Evolutionary conservation across 30 jellyfish, hydroid and myxozoan genomes (phyloP).

Genomic region (Hydractinia symbiolongicarpus): DNA sequence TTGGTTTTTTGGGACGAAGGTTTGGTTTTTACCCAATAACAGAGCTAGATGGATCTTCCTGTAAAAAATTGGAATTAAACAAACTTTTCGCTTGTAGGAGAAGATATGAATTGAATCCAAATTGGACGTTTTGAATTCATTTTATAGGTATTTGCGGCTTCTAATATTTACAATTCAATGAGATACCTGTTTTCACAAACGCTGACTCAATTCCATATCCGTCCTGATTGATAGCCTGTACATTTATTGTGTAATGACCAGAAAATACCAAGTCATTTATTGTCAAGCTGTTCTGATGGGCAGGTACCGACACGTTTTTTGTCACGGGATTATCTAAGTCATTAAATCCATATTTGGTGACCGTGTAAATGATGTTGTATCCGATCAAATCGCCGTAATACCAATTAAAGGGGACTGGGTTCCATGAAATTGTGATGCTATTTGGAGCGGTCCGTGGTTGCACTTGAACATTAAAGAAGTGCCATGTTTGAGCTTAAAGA

Average conservation of each 20-base stretch:
- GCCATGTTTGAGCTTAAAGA: not conserved
- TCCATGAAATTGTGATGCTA: not conserved
- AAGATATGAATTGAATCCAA: no score
- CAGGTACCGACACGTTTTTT: not conserved
- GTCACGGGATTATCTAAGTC: not conserved
- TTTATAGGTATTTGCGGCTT: no score
- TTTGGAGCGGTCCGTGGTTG: constrained; percentile 5
- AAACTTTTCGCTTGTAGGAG: no score
- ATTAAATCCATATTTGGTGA: not conserved
- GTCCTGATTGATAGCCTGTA: not conserved
- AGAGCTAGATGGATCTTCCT: no score
- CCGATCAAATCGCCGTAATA: constrained; percentile 10
- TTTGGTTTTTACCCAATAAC: no score
- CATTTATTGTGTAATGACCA: constrained; percentile 4
- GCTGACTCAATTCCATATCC: not conserved
- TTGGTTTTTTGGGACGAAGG: no score
- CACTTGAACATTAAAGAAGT: not conserved
- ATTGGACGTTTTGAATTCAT: no score
- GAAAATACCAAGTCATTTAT: not conserved
- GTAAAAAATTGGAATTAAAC: no score
- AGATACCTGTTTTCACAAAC: not conserved
- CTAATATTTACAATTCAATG: no score
- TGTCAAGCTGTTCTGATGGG: not conserved
- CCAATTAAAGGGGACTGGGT: not conserved
- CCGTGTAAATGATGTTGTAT: not conserved